phyloP scores from a whole-genome alignment of 2,888 invertebrate genomes.

The Abscondita cerata region DNA sequence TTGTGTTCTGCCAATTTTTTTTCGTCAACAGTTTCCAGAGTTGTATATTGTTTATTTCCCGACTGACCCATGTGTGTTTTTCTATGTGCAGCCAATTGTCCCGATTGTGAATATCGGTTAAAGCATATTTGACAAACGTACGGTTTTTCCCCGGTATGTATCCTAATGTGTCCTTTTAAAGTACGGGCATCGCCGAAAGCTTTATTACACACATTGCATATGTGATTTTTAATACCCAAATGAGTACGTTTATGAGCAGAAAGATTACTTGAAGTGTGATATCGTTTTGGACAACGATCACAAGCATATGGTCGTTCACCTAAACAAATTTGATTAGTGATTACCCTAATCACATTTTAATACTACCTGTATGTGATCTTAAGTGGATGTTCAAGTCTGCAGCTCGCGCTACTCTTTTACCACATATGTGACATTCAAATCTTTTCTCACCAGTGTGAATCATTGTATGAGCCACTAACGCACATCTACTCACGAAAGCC shows the following conservation, averaged over 20 bases:
- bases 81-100: constrained; percentile 53
- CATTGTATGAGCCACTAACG: constrained; percentile 50
- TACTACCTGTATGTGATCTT: constrained; percentile 54
- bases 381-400: constrained; percentile 55
- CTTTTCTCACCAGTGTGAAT: constrained; percentile 54
- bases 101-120: constrained; percentile 53
- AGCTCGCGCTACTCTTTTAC: constrained; percentile 50
- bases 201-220: constrained; percentile 52
- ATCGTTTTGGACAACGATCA: constrained; percentile 52
- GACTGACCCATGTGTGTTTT: constrained; percentile 45
- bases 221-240: constrained; percentile 50
- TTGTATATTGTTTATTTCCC: background rate
- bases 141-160: constrained; percentile 56
- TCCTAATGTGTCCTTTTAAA: constrained; percentile 51
- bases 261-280: constrained; percentile 55
- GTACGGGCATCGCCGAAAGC: constrained; percentile 53
- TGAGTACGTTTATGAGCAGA: constrained; percentile 54
- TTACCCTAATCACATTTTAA: background rate
- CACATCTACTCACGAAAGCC: constrained; percentile 54
- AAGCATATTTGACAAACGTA: constrained; percentile 53
- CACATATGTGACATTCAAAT: constrained; percentile 53
- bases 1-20: background rate
- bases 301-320: constrained; percentile 55
- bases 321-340: constrained; percentile 29
- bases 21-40: constrained; percentile 1